These are phyloP conservation scores for Nyctibius bracteatus DNA, from an alignment of 2,113 vertebrate species.

Conservation along the genomic window DNA sequence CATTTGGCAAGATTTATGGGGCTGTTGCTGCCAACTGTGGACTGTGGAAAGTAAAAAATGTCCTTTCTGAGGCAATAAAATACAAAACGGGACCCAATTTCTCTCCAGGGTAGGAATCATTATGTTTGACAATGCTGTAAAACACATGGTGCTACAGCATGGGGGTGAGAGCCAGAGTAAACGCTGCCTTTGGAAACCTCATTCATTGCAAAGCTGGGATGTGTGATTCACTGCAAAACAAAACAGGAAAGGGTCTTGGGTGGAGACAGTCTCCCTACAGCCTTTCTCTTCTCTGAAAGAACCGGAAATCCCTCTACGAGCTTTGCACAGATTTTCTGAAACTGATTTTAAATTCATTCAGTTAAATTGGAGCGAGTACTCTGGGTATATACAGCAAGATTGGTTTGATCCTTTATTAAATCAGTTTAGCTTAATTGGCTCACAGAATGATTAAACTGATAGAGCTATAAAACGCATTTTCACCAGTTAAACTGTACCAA, in stretches of 20 bases:
- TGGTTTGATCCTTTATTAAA: neutral
- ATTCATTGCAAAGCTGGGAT: neutral
- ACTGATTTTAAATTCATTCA: neutral
- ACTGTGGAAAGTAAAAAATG: constrained; percentile 73
- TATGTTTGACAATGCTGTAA: constrained; percentile 70
- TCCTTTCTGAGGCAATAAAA: constrained; percentile 75
- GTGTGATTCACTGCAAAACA: neutral
- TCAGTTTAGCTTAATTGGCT: neutral
- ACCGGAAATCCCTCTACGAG: neutral
- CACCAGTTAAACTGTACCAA: neutral
- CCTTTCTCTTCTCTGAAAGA: neutral
- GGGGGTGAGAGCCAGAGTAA: neutral
- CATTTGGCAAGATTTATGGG: constrained; percentile 70
- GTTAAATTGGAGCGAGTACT: neutral
- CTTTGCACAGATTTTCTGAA: neutral
- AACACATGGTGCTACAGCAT: constrained; percentile 15
- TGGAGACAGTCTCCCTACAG: neutral
- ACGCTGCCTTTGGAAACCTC: neutral
- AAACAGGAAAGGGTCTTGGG: neutral
- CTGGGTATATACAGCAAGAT: neutral
- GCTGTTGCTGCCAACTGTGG: constrained; percentile 57
- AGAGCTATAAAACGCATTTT: neutral
- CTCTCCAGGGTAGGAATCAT: constrained; percentile 73
- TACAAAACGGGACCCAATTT: constrained; percentile 71
- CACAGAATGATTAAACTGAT: neutral